These are phyloP conservation scores for Colossoma macropomum DNA, from an alignment of 2,113 vertebrate genomes.

Conservation along the genomic window DNA sequence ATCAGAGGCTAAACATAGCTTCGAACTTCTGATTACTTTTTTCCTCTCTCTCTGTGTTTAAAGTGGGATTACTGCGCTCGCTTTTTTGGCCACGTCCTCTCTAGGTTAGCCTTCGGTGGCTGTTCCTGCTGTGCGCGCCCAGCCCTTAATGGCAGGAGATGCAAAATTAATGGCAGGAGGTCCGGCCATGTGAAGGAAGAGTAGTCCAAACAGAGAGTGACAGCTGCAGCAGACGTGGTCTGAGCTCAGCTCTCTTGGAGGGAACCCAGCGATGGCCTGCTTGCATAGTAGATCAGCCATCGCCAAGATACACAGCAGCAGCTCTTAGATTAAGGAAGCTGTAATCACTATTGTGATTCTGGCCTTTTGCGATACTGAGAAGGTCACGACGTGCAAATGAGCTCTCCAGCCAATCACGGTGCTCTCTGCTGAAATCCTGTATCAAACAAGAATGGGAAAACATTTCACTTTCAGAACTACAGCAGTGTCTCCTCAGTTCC, in stretches of 20 bases:
- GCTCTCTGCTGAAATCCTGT: too few relatives aligned
- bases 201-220: constrained; percentile 44
- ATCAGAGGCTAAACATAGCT: constrained; percentile 2
- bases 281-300: not conserved
- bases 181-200: constrained; percentile 31
- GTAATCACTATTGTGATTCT: too few relatives aligned
- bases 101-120: constrained; percentile 10
- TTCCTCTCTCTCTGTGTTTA: not conserved
- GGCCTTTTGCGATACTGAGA: too few relatives aligned
- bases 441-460: too few relatives aligned
- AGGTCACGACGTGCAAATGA: too few relatives aligned
- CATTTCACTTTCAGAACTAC: too few relatives aligned
- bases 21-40: not conserved
- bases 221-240: constrained; percentile 34
- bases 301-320: not conserved
- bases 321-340: not conserved
- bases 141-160: constrained; percentile 54
- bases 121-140: constrained; percentile 15
- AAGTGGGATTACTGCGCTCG: not conserved
- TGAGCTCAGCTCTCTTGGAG: constrained; percentile 20
- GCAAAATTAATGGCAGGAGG: constrained; percentile 55
- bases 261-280: not conserved
- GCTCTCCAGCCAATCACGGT: too few relatives aligned
- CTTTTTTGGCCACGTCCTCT: constrained; percentile 20
- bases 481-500: too few relatives aligned